phyloP scores from a whole-genome alignment of 1,140 invertebrate genomes.

The Cotesia typhae region DNA sequence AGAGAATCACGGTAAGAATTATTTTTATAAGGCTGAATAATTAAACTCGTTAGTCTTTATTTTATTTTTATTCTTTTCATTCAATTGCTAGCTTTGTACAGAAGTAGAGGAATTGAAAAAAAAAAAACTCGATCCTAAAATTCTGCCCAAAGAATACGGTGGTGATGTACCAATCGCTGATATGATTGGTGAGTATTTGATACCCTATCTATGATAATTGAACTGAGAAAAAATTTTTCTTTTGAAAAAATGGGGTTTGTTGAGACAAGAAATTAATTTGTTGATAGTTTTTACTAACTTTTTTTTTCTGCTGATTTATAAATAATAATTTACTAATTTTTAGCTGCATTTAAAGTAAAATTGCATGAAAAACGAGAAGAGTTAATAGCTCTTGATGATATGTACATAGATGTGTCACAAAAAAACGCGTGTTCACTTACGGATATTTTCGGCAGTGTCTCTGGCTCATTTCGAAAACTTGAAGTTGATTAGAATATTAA shows the following conservation, averaged over 20 bases:
- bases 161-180: conserved; percentile 80
- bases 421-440: conserved; percentile 68
- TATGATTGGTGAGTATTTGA: conserved; percentile 70
- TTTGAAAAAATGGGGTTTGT: no score
- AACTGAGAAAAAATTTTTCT: no score
- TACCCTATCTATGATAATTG: no score
- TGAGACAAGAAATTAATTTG: no score
- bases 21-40: no score
- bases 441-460: conserved; percentile 74
- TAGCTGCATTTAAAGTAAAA: conserved; percentile 72
- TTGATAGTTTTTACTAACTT: no score
- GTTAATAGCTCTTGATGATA: conserved; percentile 80
- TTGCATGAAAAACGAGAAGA: conserved; percentile 73
- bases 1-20: conserved; percentile 72
- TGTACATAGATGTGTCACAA: conserved; percentile 76
- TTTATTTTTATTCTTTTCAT: no score
- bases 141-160: conserved; percentile 87
- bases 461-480: conserved; percentile 82
- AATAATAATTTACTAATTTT: no score
- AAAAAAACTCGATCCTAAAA: conserved; percentile 71
- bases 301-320: no score
- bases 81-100: no score
- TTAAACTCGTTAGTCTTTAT: no score
- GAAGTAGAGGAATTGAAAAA: no score
- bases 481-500: conserved; percentile 74